Evolutionary conservation across 2,113 vertebrate genomes (phyloP).

Genomic region (Hyla sarda): DNA sequence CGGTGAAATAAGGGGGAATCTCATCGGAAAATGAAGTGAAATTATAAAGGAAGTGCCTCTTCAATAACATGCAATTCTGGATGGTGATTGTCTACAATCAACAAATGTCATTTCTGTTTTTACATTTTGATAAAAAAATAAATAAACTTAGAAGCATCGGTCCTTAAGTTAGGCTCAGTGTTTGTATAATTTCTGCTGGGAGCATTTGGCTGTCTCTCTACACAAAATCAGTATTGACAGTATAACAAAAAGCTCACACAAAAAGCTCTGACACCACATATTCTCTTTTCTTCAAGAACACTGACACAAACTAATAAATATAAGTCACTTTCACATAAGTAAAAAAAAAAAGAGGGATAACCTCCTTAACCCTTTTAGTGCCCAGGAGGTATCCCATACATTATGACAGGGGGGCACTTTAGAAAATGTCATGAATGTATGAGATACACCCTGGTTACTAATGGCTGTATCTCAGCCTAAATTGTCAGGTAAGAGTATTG

Average conservation of each 20-base stretch:
- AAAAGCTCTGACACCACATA: neutral
- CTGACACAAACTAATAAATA: too few relatives aligned
- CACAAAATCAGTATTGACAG: neutral
- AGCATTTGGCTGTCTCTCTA: neutral
- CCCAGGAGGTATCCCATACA: too few relatives aligned
- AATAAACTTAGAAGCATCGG: neutral
- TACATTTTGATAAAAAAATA: neutral
- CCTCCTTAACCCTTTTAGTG: too few relatives aligned
- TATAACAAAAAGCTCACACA: neutral
- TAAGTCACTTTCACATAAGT: too few relatives aligned
- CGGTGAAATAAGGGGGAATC: slow-evolving; percentile 10
- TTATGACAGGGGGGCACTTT: too few relatives aligned
- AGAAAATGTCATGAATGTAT: too few relatives aligned
- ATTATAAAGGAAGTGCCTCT: slow-evolving; percentile 16
- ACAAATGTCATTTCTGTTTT: slow-evolving; percentile 56
- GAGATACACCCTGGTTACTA: too few relatives aligned
- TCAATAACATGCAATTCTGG: slow-evolving; percentile 3
- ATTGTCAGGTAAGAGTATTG: too few relatives aligned
- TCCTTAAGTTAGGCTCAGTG: neutral
- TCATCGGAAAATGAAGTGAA: slow-evolving; percentile 6
- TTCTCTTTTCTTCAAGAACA: too few relatives aligned
- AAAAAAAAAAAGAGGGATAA: too few relatives aligned
- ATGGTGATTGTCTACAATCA: slow-evolving; percentile 32
- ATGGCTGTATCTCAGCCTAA: too few relatives aligned
- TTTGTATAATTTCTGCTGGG: too few relatives aligned